Percentiles rank a stretch among this genome's conserved stretches.
phyloP scores from a whole-genome alignment of 2,797 vertebrate species.

The Tinamus major region DNA sequence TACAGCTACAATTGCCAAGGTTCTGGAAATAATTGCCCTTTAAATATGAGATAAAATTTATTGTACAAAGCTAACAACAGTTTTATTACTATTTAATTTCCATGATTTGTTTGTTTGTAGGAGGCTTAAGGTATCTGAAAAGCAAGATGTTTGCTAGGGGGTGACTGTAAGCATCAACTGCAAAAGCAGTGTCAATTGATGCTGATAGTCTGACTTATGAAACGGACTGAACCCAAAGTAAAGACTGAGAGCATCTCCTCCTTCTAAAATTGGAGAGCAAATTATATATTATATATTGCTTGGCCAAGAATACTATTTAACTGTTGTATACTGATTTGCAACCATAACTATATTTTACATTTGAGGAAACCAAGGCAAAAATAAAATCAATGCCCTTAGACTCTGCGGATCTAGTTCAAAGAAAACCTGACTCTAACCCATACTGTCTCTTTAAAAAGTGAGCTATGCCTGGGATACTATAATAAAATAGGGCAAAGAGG shows the following conservation, averaged over 20 bases:
- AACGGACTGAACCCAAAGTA: conserved; percentile 1
- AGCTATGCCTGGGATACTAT: not conserved
- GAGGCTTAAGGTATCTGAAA: conserved; percentile 45
- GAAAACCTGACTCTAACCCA: not conserved
- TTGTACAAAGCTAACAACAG: conserved; percentile 69
- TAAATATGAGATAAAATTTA: conserved; percentile 74
- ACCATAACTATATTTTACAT: not conserved
- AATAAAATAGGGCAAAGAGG: not conserved
- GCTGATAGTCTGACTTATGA: not conserved
- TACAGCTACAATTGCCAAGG: conserved; percentile 66
- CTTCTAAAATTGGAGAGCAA: not conserved
- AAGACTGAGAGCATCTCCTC: not conserved
- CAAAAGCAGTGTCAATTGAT: conserved; percentile 7
- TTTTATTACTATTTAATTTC: conserved; percentile 77
- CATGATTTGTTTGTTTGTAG: conserved; percentile 70
- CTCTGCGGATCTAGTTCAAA: not conserved
- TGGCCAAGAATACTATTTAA: not conserved
- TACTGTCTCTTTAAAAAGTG: not conserved
- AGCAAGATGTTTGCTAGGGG: conserved; percentile 25
- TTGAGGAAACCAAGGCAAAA: not conserved
- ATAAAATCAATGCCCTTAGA: not conserved
- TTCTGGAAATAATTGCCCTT: conserved; percentile 76
- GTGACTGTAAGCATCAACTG: conserved; percentile 19
- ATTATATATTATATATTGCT: not conserved
- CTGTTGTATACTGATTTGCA: not conserved